Conservation (phyloP, 2,797 vertebrate genomes). For the Crenuchus spilurus region DNA sequence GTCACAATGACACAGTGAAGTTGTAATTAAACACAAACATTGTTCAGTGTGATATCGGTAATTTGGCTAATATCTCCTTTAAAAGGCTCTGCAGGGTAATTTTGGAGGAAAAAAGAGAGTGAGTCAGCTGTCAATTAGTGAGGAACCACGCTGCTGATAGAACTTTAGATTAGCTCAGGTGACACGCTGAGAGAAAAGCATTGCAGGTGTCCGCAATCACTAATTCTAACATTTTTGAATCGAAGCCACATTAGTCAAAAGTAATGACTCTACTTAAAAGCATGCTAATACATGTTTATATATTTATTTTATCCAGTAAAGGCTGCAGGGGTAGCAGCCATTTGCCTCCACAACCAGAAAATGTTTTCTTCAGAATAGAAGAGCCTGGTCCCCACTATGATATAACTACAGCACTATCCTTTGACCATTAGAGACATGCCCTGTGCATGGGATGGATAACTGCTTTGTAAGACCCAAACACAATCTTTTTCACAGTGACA, state of each 20-base stretch:
- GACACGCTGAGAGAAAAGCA: slow-evolving; percentile 15
- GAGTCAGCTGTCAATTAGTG: slow-evolving; percentile 15
- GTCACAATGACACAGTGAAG: background rate
- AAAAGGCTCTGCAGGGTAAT: slow-evolving; percentile 10
- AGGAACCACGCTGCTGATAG: background rate
- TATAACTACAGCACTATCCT: too few species aligned
- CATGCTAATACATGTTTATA: too few species aligned
- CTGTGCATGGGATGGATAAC: too few species aligned
- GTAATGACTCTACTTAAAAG: background rate
- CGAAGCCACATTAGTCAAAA: background rate
- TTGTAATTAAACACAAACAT: slow-evolving; percentile 15
- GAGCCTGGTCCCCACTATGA: too few species aligned
- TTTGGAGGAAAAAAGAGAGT: background rate
- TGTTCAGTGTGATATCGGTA: slow-evolving; percentile 43
- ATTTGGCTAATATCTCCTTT: slow-evolving; percentile 23
- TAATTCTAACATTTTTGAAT: background rate
- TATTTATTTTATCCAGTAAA: too few species aligned
- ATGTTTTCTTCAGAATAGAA: too few species aligned
- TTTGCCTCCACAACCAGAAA: too few species aligned
- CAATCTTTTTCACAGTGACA: too few species aligned
- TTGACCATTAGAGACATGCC: too few species aligned
- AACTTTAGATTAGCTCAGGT: background rate
- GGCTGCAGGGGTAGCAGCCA: too few species aligned
- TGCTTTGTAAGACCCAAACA: too few species aligned
- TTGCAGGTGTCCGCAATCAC: background rate